Base-by-base conservation (phyloP, 2,888 invertebrate genomes). In the Drosophila niveifrons region DNA sequence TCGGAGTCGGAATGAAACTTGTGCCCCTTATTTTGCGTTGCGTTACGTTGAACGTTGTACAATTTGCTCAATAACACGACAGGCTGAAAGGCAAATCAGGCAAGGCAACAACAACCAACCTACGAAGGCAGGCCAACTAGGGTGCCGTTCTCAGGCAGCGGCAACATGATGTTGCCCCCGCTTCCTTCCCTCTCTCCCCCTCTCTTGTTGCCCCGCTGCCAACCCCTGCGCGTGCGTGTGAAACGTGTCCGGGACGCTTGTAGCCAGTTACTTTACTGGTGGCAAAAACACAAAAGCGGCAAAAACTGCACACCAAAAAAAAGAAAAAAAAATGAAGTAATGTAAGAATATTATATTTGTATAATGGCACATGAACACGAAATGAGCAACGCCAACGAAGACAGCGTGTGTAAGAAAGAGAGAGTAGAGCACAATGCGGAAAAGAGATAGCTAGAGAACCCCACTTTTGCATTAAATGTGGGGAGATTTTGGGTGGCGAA, bases 361-460 rank as follows among this genome's bases (percentile, higher is more conserved):
- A 87, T 87, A 84, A 84, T 84, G 80, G 83, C 87, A 87, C 84
- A 84, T 84, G 82, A 84, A 82, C 83, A 84, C 87, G 83, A 84
- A 84, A 87, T 84, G 83, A 84, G 80, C 87, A 87, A 56, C 75
- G 52, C 51, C 31, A 61, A 48, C 23, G 31, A 53, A 11, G 34
- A 34, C 10, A 39, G 46, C 6, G 23, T 41, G 48, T 39, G 31
- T 29, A 23, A 23, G 41, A 47, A 46, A 23, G 75, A 39, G 23
- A 18, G 43, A 9, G 28, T 1, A 3, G 9, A 3, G 31, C 2
- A n/a, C 13, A 28, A 31, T 39, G 39, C 2, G 41, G 23, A 47
- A 31, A n/a, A 44, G 52, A 41, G 43, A 9, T 41, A 43, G 50
- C 8, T 28, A 18, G 9, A 44, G 34, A 52, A n/a, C 13, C 48